These are phyloP conservation scores for Crocidura indochinensis DNA, from an alignment of 2,797 vertebrate species.

Conservation along the genomic window DNA sequence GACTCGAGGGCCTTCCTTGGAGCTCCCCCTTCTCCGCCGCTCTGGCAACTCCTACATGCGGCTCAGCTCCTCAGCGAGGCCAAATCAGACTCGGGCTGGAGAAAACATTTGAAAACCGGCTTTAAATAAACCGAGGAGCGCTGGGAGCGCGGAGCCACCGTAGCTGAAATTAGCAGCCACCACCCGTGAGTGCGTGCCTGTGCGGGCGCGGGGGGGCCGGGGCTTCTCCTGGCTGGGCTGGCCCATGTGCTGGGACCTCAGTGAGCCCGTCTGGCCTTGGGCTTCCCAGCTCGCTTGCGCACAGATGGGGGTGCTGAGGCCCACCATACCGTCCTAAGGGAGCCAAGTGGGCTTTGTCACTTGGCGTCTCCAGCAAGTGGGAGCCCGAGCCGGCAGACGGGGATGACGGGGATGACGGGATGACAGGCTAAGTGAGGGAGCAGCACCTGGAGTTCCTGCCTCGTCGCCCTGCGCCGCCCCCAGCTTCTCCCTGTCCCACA, in stretches of 20 bases:
- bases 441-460: constrained; percentile 73
- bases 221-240: too few relatives aligned
- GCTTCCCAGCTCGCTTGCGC: too few relatives aligned
- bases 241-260: too few relatives aligned
- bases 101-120: constrained; percentile 77
- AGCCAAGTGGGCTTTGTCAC: constrained; percentile 68
- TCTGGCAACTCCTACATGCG: neutral
- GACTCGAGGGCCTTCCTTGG: too few relatives aligned
- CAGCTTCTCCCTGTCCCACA: constrained; percentile 85
- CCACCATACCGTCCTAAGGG: constrained; percentile 60
- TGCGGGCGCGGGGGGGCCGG: too few relatives aligned
- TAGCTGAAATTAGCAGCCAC: constrained; percentile 82
- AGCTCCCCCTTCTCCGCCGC: neutral
- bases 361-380: constrained; percentile 66
- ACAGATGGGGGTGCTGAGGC: neutral
- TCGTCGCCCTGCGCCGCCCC: constrained; percentile 69
- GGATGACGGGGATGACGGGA: neutral
- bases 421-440: constrained; percentile 45
- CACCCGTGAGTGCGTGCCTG: neutral
- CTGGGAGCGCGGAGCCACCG: constrained; percentile 61
- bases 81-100: constrained; percentile 64
- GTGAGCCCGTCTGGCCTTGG: too few relatives aligned
- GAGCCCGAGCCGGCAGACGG: constrained; percentile 68
- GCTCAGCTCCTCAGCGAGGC: neutral
- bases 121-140: constrained; percentile 84